Evolutionary conservation across 2,797 vertebrate genomes (phyloP).

Genomic region (Parotocinclus haroldoi): DNA sequence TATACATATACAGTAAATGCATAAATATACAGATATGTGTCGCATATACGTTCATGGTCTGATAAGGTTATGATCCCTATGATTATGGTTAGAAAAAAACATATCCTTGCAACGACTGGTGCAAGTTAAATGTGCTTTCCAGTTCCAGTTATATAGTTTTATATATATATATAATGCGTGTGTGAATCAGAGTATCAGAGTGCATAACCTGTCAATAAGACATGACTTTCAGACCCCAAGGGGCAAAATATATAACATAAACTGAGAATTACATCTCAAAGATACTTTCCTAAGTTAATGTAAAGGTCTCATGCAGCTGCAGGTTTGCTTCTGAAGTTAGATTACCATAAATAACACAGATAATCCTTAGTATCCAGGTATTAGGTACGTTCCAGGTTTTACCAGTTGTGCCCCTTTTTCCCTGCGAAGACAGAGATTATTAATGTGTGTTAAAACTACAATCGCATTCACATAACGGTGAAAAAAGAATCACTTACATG

Average conservation of each 20-base stretch:
- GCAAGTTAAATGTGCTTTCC: too few species aligned
- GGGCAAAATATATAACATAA: background rate
- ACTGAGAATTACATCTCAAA: conserved; percentile 8
- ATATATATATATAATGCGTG: too few species aligned
- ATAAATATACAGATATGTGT: too few species aligned
- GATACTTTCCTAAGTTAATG: conserved; percentile 2
- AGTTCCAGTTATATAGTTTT: too few species aligned
- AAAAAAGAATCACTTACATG: conserved; percentile 52
- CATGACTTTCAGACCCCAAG: background rate
- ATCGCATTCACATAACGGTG: background rate
- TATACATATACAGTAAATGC: too few species aligned
- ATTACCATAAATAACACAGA: too few species aligned
- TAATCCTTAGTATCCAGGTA: too few species aligned
- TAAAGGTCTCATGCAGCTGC: background rate
- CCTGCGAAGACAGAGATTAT: conserved; percentile 7
- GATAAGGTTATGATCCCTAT: too few species aligned
- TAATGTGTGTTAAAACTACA: too few species aligned
- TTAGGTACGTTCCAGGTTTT: background rate
- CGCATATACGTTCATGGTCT: too few species aligned
- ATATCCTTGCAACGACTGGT: too few species aligned
- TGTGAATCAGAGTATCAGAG: background rate
- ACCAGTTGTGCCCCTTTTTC: conserved; percentile 9
- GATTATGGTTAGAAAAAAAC: too few species aligned
- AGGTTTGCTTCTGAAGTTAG: background rate
- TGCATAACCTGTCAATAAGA: conserved; percentile 14